Conservation (phyloP, 1,140 invertebrate genomes). For the Calephelis virginiensis region DNA sequence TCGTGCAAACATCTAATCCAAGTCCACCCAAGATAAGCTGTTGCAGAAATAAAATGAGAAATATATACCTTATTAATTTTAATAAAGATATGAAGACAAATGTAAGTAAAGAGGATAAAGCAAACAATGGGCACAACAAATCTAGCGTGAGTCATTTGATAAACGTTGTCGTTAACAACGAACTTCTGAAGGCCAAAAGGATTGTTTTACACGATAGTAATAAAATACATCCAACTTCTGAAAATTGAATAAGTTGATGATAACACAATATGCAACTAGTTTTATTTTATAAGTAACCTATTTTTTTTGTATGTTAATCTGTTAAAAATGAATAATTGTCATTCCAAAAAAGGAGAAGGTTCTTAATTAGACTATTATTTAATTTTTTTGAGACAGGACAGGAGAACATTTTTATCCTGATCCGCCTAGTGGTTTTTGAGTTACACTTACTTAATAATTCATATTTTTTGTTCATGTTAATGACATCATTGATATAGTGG, state of each 20-base stretch:
- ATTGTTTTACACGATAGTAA: slow-evolving; percentile 53
- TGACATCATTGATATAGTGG: too few relatives aligned
- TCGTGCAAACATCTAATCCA: slow-evolving; percentile 52
- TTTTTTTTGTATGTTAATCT: too few relatives aligned
- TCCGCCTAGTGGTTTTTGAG: too few relatives aligned
- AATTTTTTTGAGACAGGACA: too few relatives aligned
- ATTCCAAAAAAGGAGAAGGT: too few relatives aligned
- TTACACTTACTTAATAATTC: too few relatives aligned
- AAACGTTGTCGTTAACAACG: slow-evolving; percentile 50
- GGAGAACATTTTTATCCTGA: too few relatives aligned
- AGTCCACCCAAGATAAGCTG: slow-evolving; percentile 15
- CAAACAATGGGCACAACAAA: slow-evolving; percentile 19
- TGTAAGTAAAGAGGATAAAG: slow-evolving; percentile 18
- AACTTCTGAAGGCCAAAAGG: slow-evolving; percentile 55
- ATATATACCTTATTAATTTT: slow-evolving; percentile 23
- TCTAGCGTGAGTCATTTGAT: slow-evolving; percentile 48
- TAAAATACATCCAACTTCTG: slow-evolving; percentile 58
- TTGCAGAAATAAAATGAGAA: slow-evolving; percentile 25
- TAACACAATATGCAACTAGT: too few relatives aligned
- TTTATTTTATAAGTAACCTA: too few relatives aligned
- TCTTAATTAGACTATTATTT: too few relatives aligned
- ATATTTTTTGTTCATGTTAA: too few relatives aligned
- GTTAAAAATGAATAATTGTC: too few relatives aligned
- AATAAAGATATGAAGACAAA: slow-evolving; percentile 26
- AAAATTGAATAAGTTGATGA: slow-evolving; percentile 24